Evolutionary conservation across 2,797 vertebrate genomes (phyloP).

Genomic region (Notolepis coatsorum): DNA sequence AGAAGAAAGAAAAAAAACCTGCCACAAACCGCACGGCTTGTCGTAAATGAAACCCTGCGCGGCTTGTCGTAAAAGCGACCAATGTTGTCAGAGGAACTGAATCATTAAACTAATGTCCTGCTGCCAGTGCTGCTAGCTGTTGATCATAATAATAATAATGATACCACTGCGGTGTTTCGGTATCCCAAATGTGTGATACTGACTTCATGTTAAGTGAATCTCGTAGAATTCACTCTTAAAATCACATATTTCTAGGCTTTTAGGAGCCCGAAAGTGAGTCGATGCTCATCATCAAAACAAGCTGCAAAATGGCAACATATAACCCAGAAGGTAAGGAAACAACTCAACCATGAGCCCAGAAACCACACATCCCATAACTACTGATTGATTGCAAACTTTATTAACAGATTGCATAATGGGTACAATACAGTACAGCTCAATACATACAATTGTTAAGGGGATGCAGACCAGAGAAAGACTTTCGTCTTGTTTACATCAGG

Average conservation of each 20-base stretch:
- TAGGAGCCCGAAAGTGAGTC: slow-evolving; percentile 45
- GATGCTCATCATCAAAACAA: slow-evolving; percentile 35
- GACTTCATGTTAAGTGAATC: background rate
- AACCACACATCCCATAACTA: no score
- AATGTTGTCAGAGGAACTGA: slow-evolving; percentile 26
- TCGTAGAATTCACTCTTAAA: background rate
- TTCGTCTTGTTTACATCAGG: no score
- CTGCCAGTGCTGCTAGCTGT: no score
- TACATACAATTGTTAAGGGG: no score
- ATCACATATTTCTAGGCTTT: background rate
- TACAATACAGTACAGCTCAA: no score
- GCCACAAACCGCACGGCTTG: no score
- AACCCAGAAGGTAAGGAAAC: slow-evolving; percentile 73
- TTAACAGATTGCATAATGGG: no score
- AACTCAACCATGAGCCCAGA: background rate
- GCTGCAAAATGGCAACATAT: slow-evolving; percentile 77
- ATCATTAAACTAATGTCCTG: no score
- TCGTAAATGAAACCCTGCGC: slow-evolving; percentile 36
- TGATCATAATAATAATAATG: background rate
- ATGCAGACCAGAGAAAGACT: no score
- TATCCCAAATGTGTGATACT: background rate
- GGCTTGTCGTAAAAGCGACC: slow-evolving; percentile 58
- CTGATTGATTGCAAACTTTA: no score
- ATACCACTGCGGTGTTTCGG: background rate
- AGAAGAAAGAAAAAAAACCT: no score